phyloP scores from a whole-genome alignment of 1,140 invertebrate species.

The Drosophila ananassae region DNA sequence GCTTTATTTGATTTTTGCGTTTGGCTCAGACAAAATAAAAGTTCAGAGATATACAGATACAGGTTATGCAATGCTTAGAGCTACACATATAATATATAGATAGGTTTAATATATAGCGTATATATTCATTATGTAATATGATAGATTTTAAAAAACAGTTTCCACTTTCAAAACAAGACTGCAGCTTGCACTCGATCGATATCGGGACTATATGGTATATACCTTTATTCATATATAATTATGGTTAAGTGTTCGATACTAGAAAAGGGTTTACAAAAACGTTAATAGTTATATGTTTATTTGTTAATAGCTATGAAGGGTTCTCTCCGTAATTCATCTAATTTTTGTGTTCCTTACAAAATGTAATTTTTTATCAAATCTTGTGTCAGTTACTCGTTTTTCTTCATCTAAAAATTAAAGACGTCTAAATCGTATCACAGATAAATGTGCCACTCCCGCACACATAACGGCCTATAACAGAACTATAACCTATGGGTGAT shows the following conservation, averaged over 20 bases:
- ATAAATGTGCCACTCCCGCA: constrained; percentile 65
- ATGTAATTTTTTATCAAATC: constrained; percentile 36
- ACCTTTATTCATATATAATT: constrained; percentile 15
- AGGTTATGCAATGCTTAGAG: constrained; percentile 68
- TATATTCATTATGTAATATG: constrained; percentile 44
- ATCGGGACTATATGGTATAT: constrained; percentile 41
- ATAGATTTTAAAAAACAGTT: constrained; percentile 51
- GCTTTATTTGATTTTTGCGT: constrained; percentile 70
- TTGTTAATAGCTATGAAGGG: constrained; percentile 22
- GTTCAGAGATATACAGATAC: constrained; percentile 65
- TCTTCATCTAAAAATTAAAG: constrained; percentile 48
- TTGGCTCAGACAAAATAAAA: constrained; percentile 54
- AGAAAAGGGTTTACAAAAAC: constrained; percentile 73
- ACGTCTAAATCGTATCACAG: constrained; percentile 77
- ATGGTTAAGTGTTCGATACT: constrained; percentile 47
- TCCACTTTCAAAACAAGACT: constrained; percentile 48
- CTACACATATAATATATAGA: constrained; percentile 55
- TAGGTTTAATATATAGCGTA: constrained; percentile 47
- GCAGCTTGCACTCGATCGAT: constrained; percentile 34
- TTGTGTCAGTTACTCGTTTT: constrained; percentile 20
- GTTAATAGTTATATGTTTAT: constrained; percentile 35
- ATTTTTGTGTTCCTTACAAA: constrained; percentile 15
- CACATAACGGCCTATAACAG: constrained; percentile 73
- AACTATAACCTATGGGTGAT: constrained; percentile 9
- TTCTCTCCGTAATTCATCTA: constrained; percentile 15